Evolutionary conservation across 2,113 vertebrate genomes (phyloP).

Genomic region (Tenrec ecaudatus): DNA sequence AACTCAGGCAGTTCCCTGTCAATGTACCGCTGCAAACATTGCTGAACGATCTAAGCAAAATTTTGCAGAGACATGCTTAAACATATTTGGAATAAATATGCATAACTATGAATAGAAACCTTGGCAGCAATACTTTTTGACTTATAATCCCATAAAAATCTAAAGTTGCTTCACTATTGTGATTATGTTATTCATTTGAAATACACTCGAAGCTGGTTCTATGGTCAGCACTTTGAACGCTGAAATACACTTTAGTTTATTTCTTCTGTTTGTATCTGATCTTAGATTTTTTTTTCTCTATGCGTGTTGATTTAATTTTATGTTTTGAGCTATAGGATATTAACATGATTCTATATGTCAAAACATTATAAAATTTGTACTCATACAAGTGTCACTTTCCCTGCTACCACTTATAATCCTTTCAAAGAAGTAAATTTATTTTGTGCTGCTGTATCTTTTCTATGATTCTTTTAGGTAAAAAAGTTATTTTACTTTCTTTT

Average conservation of each 20-base stretch:
- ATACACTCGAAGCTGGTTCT: not conserved
- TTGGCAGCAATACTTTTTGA: no score
- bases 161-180: not conserved
- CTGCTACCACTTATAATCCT: rapidly evolving
- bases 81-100: no score
- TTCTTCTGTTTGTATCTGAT: conserved; percentile 39
- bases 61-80: no score
- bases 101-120: no score
- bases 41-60: no score
- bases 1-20: no score
- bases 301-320: conserved; percentile 35
- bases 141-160: no score
- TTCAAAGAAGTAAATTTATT: not conserved
- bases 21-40: no score
- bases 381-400: not conserved
- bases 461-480: conserved; percentile 24
- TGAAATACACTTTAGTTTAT: not conserved
- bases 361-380: conserved; percentile 9
- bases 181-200: not conserved
- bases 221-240: no score
- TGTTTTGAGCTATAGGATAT: conserved; percentile 53
- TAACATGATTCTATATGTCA: conserved; percentile 18
- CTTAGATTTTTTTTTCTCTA: conserved; percentile 19
- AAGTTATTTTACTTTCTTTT: not conserved
- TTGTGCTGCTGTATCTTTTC: not conserved